Evolutionary conservation across 2,797 vertebrate genomes (phyloP).

Genomic region (Pangasius djambal): DNA sequence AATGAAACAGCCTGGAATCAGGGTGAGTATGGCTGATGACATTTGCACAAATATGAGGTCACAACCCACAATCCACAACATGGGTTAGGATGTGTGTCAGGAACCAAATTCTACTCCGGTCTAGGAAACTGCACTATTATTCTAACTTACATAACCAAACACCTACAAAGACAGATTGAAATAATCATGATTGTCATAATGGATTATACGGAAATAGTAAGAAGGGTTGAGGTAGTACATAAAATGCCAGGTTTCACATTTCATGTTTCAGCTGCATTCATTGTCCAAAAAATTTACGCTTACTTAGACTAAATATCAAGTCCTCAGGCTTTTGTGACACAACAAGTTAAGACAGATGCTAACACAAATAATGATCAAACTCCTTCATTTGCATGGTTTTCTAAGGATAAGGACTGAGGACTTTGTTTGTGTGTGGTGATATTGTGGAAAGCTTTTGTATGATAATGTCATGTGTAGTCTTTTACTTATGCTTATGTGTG

Average conservation of each 20-base stretch:
- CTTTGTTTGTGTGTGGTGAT: no score
- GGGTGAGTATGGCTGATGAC: background rate
- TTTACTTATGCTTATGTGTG: background rate
- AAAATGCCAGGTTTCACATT: background rate
- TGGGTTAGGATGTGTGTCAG: no score
- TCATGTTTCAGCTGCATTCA: background rate
- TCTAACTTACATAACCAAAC: background rate
- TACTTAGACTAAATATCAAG: background rate
- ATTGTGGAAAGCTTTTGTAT: background rate
- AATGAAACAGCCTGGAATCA: background rate
- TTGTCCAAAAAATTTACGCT: background rate
- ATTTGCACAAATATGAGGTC: background rate
- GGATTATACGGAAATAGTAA: background rate
- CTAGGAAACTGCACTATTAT: background rate
- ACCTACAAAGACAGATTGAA: background rate
- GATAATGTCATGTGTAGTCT: background rate
- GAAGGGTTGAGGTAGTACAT: background rate
- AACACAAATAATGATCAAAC: background rate
- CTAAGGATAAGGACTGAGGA: no score
- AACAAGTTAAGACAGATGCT: background rate
- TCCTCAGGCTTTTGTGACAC: background rate
- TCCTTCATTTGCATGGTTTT: background rate
- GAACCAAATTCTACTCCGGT: no score
- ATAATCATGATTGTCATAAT: background rate
- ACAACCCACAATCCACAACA: background rate